Conservation (phyloP, 1,140 invertebrate species). For the Dufourea novaeangliae region DNA sequence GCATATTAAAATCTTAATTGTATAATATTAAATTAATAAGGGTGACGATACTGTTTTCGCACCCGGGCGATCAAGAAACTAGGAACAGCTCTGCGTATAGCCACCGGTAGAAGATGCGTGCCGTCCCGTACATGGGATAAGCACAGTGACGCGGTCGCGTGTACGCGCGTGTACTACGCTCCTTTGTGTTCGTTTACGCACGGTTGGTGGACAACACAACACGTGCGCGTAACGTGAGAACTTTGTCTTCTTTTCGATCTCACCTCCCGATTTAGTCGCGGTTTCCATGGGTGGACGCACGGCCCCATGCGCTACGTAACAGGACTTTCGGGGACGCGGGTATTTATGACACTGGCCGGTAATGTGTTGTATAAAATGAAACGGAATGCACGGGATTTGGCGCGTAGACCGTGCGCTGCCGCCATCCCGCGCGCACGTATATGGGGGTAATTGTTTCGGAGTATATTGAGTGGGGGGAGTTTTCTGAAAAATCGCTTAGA, state of each 20-base stretch:
- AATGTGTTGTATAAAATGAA: conserved; percentile 50
- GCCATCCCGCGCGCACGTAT: neutral
- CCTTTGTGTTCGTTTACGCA: neutral
- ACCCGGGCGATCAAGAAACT: too few relatives aligned
- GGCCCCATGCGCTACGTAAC: too few relatives aligned
- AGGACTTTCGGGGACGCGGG: conserved; percentile 41
- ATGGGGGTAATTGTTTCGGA: conserved; percentile 18
- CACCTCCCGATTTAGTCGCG: conserved; percentile 44
- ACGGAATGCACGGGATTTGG: conserved; percentile 17
- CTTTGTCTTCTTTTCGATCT: conserved; percentile 50
- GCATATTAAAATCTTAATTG: too few relatives aligned
- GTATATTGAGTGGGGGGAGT: neutral
- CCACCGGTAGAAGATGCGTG: too few relatives aligned
- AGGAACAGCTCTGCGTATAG: too few relatives aligned
- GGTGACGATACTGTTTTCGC: too few relatives aligned
- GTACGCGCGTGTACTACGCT: conserved; percentile 11
- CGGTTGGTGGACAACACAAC: neutral
- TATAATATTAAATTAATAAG: too few relatives aligned
- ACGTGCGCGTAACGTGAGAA: conserved; percentile 49
- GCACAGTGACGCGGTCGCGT: conserved; percentile 35
- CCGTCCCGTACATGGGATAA: conserved; percentile 18
- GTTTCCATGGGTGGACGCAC: conserved; percentile 34
- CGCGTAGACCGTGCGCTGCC: too few relatives aligned
- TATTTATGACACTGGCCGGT: conserved; percentile 36
- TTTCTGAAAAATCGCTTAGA: neutral